A percentile compares a stretch with the other conserved stretches of the same genome.
phyloP scores from a whole-genome alignment of 64 coral and sea anemone species.

The Dendrophyllia cribrosa region DNA sequence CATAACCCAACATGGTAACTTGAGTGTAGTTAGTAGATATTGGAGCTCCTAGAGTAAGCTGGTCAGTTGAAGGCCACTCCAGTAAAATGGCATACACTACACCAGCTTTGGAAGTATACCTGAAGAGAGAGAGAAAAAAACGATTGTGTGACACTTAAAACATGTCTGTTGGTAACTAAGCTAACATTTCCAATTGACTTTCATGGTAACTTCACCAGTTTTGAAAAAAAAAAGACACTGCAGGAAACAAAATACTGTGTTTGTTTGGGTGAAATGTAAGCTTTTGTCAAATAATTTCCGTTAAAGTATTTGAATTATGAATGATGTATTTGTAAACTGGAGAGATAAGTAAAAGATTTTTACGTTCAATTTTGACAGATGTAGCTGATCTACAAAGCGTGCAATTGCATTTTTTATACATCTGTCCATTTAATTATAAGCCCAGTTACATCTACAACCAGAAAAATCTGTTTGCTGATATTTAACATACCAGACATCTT shows the following conservation, averaged over 20 bases:
- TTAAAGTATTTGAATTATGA: too few species aligned
- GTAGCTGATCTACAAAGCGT: too few species aligned
- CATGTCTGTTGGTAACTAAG: neutral
- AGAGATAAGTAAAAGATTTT: too few species aligned
- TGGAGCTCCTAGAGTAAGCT: conserved; percentile 68
- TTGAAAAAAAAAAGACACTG: too few species aligned
- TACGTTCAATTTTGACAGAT: too few species aligned
- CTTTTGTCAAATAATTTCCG: too few species aligned
- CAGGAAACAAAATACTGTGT: too few species aligned
- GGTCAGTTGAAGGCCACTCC: conserved; percentile 71
- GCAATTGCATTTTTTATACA: too few species aligned
- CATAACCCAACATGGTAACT: conserved; percentile 85
- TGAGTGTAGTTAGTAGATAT: conserved; percentile 15
- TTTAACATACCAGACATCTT: conserved; percentile 67
- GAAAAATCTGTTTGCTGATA: neutral
- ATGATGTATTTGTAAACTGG: too few species aligned
- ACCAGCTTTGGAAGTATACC: conserved; percentile 82
- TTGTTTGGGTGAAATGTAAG: too few species aligned
- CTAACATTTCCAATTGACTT: neutral
- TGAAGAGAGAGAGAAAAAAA: neutral
- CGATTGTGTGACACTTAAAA: neutral
- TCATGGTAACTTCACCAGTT: neutral
- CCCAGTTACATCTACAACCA: too few species aligned
- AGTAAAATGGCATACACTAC: conserved; percentile 90
- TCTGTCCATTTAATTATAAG: too few species aligned